phyloP scores from a whole-genome alignment of 1,140 invertebrate species.

The Ridgeia piscesae region DNA sequence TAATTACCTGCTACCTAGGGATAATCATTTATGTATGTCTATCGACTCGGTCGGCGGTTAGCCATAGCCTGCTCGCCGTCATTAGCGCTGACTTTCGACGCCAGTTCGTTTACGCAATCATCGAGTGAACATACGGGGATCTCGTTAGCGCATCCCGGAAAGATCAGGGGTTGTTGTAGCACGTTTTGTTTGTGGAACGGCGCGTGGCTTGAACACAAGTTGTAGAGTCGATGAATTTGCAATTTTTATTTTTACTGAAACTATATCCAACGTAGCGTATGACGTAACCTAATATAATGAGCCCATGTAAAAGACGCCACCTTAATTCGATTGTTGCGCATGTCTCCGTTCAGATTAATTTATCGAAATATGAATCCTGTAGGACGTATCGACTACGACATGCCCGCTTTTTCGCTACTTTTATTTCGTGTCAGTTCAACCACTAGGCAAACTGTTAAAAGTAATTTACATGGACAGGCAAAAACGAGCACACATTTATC shows the following conservation, averaged over 20 bases:
- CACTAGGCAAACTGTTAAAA: no score
- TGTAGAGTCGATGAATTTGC: no score
- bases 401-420: no score
- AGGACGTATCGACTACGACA: no score
- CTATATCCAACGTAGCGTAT: neutral
- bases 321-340: neutral
- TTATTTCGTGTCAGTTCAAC: no score
- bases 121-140: neutral
- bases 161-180: neutral
- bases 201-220: neutral
- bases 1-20: neutral
- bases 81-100: neutral
- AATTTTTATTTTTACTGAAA: no score
- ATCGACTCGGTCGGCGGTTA: neutral
- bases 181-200: neutral
- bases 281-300: neutral
- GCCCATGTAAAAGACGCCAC: neutral
- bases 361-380: no score
- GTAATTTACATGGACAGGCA: no score
- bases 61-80: neutral
- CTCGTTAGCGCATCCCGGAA: neutral
- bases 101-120: neutral
- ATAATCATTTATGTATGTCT: slow-evolving; percentile 1
- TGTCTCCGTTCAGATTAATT: no score
- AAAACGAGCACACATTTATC: no score